Evolutionary conservation across 2,888 invertebrate species (phyloP), one percentile per base, ranked within the genome.

Genomic region (Erebia ligea): DNA sequence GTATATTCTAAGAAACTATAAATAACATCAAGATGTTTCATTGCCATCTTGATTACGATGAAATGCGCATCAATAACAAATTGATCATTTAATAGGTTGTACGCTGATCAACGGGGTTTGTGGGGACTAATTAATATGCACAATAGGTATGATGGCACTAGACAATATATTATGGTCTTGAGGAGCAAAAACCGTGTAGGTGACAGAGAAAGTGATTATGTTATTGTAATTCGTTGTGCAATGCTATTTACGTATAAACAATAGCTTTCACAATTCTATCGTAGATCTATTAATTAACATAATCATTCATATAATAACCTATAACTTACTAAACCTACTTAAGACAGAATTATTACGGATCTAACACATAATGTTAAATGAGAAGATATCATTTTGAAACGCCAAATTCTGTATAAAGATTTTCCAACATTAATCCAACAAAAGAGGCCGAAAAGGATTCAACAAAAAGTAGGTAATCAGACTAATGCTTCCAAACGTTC

Each of bases 41-140:
- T 15, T 57, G 66, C 19, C 19, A 54, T 56, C 56, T 45, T 56
- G 40, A 40, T 19, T 19, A n/a, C 50, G 34, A 48, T 62, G 56
- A 17, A 45, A 68, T 45, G 54, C n/a, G 21, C 59, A 45, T 56
- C 25, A 59, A 69, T 64, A 48, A n/a, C 69, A 17, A 59, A 65
- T 45, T 63, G 68, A 50, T 54, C 58, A 61, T 45, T 45, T 69
- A 66, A 61, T 69, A 65, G 69, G 59, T 65, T 65, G 13, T 1
- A 40, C 9, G 50, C 52, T 56, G 65, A 56, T 76, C 62, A 69
- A 72, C 69, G 68, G 54, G 69, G 73, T 75, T 58, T 71, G 67
- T 67, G 66, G 54, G 50, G 68, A 21, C 67, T 74, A 74, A 76
- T 76, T 76, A 73, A 73, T 76, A 75, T 75, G 75, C 64, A 68